Evolutionary conservation across 1,140 invertebrate species (phyloP), one percentile per base, ranked within the genome.

Genomic region (Bilobella aurantiaca): DNA sequence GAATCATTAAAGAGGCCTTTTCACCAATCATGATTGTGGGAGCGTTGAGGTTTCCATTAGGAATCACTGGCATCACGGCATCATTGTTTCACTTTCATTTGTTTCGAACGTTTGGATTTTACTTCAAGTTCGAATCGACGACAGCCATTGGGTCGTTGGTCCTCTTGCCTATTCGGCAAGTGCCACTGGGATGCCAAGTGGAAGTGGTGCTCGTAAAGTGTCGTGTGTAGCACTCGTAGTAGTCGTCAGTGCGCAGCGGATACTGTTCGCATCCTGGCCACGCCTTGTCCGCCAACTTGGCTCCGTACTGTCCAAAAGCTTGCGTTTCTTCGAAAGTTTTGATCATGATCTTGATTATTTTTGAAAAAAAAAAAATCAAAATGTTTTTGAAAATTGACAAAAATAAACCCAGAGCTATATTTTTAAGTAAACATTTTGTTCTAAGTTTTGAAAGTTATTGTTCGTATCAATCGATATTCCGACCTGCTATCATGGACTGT

Each of bases 161-260:
- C 2, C 73, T 73, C 0, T 83, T 81, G 3, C 87, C 89, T 89
- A 91, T 91, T 76, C 86, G 89, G 27, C 83, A 85, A 0, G 88
- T 89, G 0, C 87, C 86, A 23, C 81, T 81, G 75, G 61, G 66
- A 47, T 91, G 89, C 60, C 86, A 86, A 47, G 88, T n/a, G n/a
- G n/a, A n/a, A n/a, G n/a, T 75, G 23, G 85, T 86, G 34, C 83
- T 83, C 0, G 84, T 82, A 28, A 85, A 81, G 34, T 85, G 82
- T 61, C 78, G 79, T 1, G 86, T 78, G 12, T 82, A 81, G 73
- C 84, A 85, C 66, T 77, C 74, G 74, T 74, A 78, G 62, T 77
- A 77, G 27, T 73, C 65, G 42, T 75, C 73, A 21, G 28, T 65
- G 12, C 68, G 69, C 14, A 73, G 28, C 0, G 23, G 16, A n/a